These are phyloP conservation scores for Lepus timidus DNA, from an alignment of 2,113 vertebrate species.

Conservation along the genomic window DNA sequence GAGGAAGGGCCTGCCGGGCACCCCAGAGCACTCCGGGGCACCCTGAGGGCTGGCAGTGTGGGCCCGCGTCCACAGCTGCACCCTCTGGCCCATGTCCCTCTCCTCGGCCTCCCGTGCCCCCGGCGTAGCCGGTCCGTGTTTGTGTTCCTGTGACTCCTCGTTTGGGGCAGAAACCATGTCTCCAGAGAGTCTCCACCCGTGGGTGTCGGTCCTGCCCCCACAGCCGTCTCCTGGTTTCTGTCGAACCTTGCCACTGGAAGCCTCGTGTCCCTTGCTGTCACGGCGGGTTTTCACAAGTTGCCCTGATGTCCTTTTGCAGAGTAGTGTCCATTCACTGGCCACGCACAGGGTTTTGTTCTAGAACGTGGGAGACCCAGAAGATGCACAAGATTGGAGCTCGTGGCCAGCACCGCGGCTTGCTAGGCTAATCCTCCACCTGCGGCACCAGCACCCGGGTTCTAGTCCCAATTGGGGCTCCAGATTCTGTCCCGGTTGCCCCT, in stretches of 20 bases:
- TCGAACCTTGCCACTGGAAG: not conserved
- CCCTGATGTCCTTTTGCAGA: not conserved
- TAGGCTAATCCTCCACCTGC: too few relatives aligned
- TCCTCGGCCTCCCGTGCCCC: not conserved
- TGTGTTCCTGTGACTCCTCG: not conserved
- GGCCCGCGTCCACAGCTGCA: not conserved
- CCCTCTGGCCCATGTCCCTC: not conserved
- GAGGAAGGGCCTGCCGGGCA: conserved; percentile 1
- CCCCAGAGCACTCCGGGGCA: conserved; percentile 34
- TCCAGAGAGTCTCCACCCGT: not conserved
- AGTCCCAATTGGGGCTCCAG: too few relatives aligned
- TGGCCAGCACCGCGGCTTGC: too few relatives aligned
- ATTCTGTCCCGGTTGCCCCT: too few relatives aligned
- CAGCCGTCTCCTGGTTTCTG: not conserved
- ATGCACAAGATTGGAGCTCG: too few relatives aligned
- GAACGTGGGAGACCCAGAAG: not conserved
- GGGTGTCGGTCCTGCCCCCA: not conserved
- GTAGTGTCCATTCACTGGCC: too few relatives aligned
- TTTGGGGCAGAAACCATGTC: not conserved
- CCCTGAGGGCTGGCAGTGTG: not conserved
- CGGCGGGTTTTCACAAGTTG: not conserved
- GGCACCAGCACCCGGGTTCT: too few relatives aligned
- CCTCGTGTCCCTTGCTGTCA: not conserved
- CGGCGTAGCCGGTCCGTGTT: not conserved
- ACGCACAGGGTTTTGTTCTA: not conserved